phyloP scores from a whole-genome alignment of 2,888 invertebrate genomes.

The Phragmatobia fuliginosa region DNA sequence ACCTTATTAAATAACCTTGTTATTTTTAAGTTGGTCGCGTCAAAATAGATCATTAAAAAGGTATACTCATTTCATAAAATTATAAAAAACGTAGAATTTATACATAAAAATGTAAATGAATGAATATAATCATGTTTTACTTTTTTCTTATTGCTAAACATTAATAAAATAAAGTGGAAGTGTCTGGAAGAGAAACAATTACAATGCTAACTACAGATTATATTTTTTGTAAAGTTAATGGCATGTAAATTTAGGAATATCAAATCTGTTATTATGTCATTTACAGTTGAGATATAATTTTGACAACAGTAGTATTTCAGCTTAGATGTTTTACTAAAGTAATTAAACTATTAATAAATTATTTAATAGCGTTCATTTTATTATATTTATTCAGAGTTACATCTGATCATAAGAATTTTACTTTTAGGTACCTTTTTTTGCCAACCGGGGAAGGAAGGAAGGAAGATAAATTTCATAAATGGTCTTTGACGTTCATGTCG shows the following conservation, averaged over 20 bases:
- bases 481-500: too few species aligned
- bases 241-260: neutral
- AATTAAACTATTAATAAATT: neutral
- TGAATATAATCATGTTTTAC: neutral
- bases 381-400: neutral
- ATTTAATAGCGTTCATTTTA: too few species aligned
- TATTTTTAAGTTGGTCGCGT: neutral
- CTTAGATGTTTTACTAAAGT: neutral
- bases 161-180: conserved; percentile 1
- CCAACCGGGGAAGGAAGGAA: too few species aligned
- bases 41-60: neutral
- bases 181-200: neutral
- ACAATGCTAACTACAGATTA: neutral
- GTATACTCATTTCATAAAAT: neutral
- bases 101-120: neutral
- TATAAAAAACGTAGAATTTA: neutral
- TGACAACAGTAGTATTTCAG: neutral
- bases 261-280: neutral
- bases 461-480: neutral
- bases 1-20: too few species aligned
- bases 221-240: neutral
- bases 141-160: neutral
- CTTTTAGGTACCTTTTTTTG: too few species aligned
- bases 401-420: neutral
- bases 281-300: neutral